A percentile compares a stretch with the other conserved stretches of the same genome.
Conservation (phyloP, 2,888 invertebrate species). For the Capitulum mitella region DNA sequence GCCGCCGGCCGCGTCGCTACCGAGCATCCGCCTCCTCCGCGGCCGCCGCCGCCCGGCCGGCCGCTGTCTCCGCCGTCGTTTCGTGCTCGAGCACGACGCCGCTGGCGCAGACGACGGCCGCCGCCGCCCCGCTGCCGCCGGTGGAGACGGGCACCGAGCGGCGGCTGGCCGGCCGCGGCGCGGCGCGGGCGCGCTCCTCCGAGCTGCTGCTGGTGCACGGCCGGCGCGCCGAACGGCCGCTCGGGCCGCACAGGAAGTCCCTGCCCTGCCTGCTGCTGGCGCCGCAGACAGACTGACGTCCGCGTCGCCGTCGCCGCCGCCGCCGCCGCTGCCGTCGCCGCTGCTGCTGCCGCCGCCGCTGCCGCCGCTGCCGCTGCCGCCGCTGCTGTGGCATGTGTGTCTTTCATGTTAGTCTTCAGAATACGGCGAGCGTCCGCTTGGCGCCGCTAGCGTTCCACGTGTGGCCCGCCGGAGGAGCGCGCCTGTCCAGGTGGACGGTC, state of each 20-base stretch:
- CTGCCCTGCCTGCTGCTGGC: slow-evolving; percentile 11
- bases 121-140: not conserved
- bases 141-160: slow-evolving; percentile 2
- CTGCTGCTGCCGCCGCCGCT: not conserved
- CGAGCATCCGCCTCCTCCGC: too few species aligned
- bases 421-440: not conserved
- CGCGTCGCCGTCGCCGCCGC: too few species aligned
- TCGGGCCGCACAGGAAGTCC: not conserved
- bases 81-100: too few species aligned
- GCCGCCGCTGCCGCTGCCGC: not conserved
- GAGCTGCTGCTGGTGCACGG: slow-evolving; percentile 24
- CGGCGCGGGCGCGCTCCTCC: slow-evolving; percentile 2
- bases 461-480: too few species aligned
- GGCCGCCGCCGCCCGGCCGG: not conserved
- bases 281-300: not conserved
- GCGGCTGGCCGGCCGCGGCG: not conserved
- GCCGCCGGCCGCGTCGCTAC: not conserved
- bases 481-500: too few species aligned
- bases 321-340: not conserved
- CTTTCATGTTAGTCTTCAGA: slow-evolving; percentile 1
- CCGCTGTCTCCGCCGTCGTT: too few species aligned
- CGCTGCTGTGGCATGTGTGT: not conserved
- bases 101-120: too few species aligned
- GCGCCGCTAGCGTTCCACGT: too few species aligned
- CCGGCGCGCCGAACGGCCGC: not conserved